Evolutionary conservation across 2,888 invertebrate genomes (phyloP).

Genomic region (Folsomia candida): DNA sequence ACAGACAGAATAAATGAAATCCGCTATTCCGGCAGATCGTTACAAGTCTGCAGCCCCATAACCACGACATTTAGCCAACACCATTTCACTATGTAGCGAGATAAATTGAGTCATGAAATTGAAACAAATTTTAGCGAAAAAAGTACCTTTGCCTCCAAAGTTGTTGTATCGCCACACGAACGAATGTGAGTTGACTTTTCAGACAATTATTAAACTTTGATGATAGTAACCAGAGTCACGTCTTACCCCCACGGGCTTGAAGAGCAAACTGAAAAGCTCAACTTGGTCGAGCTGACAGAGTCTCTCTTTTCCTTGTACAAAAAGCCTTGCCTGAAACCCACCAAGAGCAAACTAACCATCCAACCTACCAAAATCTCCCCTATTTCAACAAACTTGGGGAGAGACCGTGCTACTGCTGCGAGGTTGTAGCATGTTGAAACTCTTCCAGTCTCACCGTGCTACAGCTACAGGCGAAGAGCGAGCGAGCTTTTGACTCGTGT

Average conservation of each 20-base stretch:
- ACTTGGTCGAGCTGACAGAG: constrained; percentile 9
- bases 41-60: no score
- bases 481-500: no score
- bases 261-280: constrained; percentile 43
- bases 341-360: background rate
- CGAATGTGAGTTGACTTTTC: background rate
- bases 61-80: no score
- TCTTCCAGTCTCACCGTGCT: no score
- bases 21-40: background rate
- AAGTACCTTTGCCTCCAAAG: background rate
- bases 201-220: constrained; percentile 40
- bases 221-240: constrained; percentile 42
- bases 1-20: background rate
- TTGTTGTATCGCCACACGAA: background rate
- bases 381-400: no score
- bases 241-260: constrained; percentile 50
- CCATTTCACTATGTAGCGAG: no score
- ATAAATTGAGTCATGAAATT: background rate
- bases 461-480: no score
- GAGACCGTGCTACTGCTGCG: no score
- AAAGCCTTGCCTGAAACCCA: background rate
- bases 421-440: no score
- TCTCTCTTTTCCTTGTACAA: background rate
- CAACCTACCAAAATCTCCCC: background rate
- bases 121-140: background rate